A percentile compares a stretch with the other conserved stretches of the same genome.
Evolutionary conservation across 2,113 vertebrate genomes (phyloP).

Genomic region (Axis porcinus): DNA sequence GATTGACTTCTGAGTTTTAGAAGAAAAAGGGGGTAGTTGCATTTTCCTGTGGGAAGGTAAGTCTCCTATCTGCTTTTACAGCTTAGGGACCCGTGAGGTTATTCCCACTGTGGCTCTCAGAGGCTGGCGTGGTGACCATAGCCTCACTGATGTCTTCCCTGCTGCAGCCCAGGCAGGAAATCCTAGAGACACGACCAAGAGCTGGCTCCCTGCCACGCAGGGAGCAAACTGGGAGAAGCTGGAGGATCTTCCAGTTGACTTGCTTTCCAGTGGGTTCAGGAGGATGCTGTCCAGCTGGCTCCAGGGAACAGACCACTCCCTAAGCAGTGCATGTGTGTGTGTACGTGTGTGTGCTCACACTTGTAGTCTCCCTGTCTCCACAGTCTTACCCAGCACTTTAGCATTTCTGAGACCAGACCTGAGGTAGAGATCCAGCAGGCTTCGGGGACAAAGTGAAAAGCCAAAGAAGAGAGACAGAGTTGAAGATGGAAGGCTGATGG

Average conservation of each 20-base stretch:
- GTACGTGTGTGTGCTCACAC: neutral
- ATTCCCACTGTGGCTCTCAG: neutral
- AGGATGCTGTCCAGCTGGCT: neutral
- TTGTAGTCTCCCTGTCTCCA: neutral
- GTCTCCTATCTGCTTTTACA: neutral
- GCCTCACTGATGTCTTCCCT: neutral
- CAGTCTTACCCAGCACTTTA: neutral
- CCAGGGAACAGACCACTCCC: neutral
- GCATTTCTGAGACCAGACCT: neutral
- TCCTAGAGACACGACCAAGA: slow-evolving; percentile 46
- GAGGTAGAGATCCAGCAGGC: neutral
- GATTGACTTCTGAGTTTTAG: neutral
- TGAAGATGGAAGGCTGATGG: neutral
- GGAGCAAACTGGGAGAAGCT: slow-evolving; percentile 38
- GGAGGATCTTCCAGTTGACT: slow-evolving; percentile 62
- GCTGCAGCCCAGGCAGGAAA: slow-evolving; percentile 3
- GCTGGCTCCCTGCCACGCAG: slow-evolving; percentile 55
- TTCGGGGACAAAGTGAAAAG: neutral
- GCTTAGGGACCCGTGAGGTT: neutral
- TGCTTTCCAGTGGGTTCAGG: neutral
- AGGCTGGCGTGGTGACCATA: neutral
- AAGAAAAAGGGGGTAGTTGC: neutral
- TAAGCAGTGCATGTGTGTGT: neutral
- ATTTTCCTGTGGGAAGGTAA: neutral
- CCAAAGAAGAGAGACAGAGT: neutral